phyloP scores from a whole-genome alignment of 2,888 invertebrate species.

The Xestobium rufovillosum region DNA sequence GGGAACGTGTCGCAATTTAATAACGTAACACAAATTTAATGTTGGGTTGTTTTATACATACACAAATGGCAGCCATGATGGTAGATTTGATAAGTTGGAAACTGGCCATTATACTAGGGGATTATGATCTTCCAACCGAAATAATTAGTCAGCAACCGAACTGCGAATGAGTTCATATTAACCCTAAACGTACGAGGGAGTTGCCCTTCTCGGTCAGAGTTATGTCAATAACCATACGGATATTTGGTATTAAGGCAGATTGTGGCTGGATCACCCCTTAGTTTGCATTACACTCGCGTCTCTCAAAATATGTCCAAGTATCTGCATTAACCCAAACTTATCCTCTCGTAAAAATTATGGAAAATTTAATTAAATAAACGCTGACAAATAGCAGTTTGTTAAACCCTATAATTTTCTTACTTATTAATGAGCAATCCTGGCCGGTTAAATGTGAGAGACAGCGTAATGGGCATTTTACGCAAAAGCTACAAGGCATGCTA shows the following conservation, averaged over 20 bases:
- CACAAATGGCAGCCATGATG: constrained; percentile 43
- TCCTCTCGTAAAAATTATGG: no score
- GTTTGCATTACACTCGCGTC: constrained; percentile 29
- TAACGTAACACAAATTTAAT: constrained; percentile 34
- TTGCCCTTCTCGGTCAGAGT: constrained; percentile 31
- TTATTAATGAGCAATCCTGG: no score
- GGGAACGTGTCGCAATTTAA: constrained; percentile 36
- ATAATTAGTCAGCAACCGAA: constrained; percentile 42
- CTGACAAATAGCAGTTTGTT: no score
- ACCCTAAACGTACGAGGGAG: constrained; percentile 41
- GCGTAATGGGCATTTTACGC: no score
- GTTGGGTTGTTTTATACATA: constrained; percentile 32
- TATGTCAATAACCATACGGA: constrained; percentile 44
- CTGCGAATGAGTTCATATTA: constrained; percentile 44
- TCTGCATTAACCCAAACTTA: no score
- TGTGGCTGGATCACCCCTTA: constrained; percentile 33
- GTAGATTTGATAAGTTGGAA: constrained; percentile 44
- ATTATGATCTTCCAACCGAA: constrained; percentile 46
- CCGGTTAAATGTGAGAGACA: no score
- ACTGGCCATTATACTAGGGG: constrained; percentile 45
- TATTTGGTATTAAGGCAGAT: constrained; percentile 44
- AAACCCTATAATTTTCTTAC: no score
- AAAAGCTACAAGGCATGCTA: no score
- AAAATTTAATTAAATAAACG: no score
- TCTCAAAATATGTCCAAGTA: constrained; percentile 26